A percentile compares a stretch with the other conserved stretches of the same genome.
phyloP scores from a whole-genome alignment of 2,113 vertebrate genomes.

The Phylloscopus whistleri region DNA sequence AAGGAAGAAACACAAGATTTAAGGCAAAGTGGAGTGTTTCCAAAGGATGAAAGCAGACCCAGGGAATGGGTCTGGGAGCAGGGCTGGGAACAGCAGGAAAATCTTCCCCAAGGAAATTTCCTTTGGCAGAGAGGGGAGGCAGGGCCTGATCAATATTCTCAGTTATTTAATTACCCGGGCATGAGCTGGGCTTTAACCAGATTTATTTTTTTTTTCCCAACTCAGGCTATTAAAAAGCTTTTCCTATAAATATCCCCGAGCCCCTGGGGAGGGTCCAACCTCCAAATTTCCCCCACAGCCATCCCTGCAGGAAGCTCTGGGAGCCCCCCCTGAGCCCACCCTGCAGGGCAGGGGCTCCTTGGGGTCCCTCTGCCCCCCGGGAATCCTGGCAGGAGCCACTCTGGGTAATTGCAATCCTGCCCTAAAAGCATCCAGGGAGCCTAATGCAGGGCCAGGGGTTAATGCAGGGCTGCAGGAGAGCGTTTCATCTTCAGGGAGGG shows the following conservation, averaged over 20 bases:
- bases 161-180: conserved; percentile 4
- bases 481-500: background rate
- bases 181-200: background rate
- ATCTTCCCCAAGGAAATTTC: background rate
- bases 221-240: conserved; percentile 7
- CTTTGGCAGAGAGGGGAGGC: background rate
- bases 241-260: background rate
- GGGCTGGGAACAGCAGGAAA: background rate
- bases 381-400: conserved; percentile 30
- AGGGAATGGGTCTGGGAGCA: accelerated
- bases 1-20: background rate
- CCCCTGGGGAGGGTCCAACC: background rate
- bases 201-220: background rate
- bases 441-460: conserved; percentile 53
- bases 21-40: background rate
- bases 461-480: conserved; percentile 7
- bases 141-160: background rate
- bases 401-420: conserved; percentile 20
- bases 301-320: background rate
- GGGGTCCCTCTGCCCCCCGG: background rate
- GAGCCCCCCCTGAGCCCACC: background rate
- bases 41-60: too few relatives aligned
- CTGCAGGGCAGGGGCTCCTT: background rate
- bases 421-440: conserved; percentile 43
- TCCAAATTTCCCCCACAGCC: background rate